Base-by-base conservation (phyloP, 1,140 invertebrate species). In the Limonius californicus region DNA sequence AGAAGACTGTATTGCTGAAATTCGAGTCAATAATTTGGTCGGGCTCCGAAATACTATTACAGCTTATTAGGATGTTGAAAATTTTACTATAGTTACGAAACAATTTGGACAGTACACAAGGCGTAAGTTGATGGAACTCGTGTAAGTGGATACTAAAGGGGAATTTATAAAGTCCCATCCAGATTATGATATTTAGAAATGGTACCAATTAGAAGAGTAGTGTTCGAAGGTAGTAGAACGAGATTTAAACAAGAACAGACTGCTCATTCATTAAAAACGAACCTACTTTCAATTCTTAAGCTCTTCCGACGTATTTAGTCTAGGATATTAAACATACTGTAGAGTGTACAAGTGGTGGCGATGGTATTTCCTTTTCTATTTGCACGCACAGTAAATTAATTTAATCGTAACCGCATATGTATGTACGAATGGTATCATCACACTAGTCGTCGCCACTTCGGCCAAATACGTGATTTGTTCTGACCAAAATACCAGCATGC, bases 281-380 rank as follows among this genome's bases (percentile, higher is more conserved):
- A 45, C 42, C 42, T 45, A 45, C 42, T 45, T 35, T 45, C 42
- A 27, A 27, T 45, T 45, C 42, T 45, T 45, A 4, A 15, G 42
- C 42, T 45, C 42, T 45, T 45, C 42, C 42, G 42, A 45, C 12
- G 14, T 6, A 45, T 45, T 45, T 45, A 45, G 42, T n/a, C 2
- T 45, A 45, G 42, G 12, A 3, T 27, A 27, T 27, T 27, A 45
- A 45, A 45, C 2, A 4, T 18, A 45, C 14, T 4, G 42, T 45
- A 45, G 42, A 45, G 2, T 45, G 42, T 45, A 45, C 42, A 45
- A 45, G 42, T 45, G 42, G 42, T 45, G 42, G 16, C 42, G 42
- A 45, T 45, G 42, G 42, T 45, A 45, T 12, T 45, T 45, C 20
- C 15, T 19, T 21, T 6, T 54, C 16, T 21, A 6, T 18, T 54